Evolutionary conservation across 2,797 vertebrate species (phyloP).

Genomic region (Onychomys leucogaster): DNA sequence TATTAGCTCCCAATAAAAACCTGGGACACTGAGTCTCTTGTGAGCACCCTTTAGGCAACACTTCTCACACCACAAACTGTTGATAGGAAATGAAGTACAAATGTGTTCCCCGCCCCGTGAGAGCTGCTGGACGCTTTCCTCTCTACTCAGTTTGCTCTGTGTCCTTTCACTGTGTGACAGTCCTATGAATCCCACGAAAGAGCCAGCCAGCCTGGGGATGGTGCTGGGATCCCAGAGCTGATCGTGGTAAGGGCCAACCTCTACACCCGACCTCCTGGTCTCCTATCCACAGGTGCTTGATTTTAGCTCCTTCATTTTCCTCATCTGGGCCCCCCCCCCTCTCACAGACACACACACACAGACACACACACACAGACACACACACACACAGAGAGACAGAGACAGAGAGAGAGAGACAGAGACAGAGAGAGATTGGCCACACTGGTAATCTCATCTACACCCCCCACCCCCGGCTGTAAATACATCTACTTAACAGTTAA

Average conservation of each 20-base stretch:
- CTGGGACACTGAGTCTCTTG: background rate
- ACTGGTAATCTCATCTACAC: background rate
- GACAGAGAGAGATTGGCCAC: background rate
- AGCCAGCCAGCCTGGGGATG: background rate
- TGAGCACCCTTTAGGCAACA: background rate
- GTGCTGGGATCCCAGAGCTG: background rate
- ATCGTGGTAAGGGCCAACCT: background rate
- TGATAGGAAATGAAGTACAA: background rate
- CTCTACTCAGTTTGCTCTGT: background rate
- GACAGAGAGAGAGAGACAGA: too few species aligned
- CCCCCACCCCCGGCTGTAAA: slow-evolving; percentile 2
- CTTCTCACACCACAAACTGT: background rate
- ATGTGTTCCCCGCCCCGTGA: background rate
- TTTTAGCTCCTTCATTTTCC: background rate
- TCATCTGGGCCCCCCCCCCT: background rate
- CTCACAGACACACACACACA: background rate
- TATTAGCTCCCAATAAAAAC: background rate
- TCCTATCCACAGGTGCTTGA: background rate
- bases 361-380: background rate
- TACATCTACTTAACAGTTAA: background rate
- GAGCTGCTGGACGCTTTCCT: background rate
- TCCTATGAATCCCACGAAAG: background rate
- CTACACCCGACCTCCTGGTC: background rate
- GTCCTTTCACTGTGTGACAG: background rate
- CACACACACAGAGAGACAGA: too few species aligned